These are phyloP conservation scores for Penaeus chinensis DNA, from an alignment of 1,140 invertebrate genomes.

Conservation along the genomic window DNA sequence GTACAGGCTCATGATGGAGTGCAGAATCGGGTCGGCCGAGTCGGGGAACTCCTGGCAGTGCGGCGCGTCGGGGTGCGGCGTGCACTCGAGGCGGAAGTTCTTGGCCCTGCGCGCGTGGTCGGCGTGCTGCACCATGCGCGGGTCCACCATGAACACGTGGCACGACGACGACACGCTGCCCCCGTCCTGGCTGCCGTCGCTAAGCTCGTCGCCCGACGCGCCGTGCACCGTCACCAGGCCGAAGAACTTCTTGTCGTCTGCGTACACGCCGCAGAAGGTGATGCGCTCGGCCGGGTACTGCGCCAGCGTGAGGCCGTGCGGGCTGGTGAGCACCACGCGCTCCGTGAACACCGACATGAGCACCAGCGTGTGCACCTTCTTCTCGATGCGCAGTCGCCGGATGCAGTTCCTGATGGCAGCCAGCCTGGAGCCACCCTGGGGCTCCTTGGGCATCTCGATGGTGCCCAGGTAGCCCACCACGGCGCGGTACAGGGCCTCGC, in stretches of 20 bases:
- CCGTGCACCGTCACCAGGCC: constrained; percentile 86
- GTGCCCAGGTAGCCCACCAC: constrained; percentile 95
- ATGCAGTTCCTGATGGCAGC: constrained; percentile 83
- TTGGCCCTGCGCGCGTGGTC: constrained; percentile 82
- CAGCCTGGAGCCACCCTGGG: constrained; percentile 66
- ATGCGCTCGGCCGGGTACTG: constrained; percentile 88
- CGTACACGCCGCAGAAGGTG: constrained; percentile 88
- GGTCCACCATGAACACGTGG: constrained; percentile 94
- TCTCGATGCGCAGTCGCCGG: constrained; percentile 87
- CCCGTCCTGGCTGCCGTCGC: constrained; percentile 61
- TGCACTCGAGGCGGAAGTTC: constrained; percentile 83
- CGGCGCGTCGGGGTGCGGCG: constrained; percentile 69
- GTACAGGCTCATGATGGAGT: constrained; percentile 68
- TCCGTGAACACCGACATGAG: constrained; percentile 85
- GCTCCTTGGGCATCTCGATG: constrained; percentile 78
- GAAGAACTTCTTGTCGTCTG: constrained; percentile 89
- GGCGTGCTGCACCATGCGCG: constrained; percentile 78
- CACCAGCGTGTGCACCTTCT: constrained; percentile 87
- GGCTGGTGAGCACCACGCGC: constrained; percentile 81
- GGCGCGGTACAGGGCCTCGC: constrained; percentile 76
- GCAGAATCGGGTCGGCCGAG: constrained; percentile 86
- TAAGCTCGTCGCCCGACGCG: constrained; percentile 60
- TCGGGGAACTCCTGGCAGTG: constrained; percentile 88
- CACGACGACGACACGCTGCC: constrained; percentile 84
- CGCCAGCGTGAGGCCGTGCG: constrained; percentile 74